These are phyloP conservation scores for Steromphala cineraria DNA, from an alignment of 2,888 invertebrate genomes.

Conservation along the genomic window DNA sequence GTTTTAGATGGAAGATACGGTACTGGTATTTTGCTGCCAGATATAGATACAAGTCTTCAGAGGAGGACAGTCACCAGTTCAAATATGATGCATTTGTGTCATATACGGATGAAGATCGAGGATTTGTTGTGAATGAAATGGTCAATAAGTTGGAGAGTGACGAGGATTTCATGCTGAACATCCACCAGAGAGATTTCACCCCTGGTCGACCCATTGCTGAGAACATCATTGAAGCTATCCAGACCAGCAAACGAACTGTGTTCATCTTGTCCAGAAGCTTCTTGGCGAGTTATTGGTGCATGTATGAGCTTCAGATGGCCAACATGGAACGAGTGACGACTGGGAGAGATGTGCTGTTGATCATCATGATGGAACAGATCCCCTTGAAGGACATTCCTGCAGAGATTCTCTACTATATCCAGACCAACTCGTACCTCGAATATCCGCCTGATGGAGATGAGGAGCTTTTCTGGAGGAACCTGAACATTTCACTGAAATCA, in stretches of 20 bases:
- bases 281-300: slow-evolving; percentile 33
- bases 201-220: slow-evolving; percentile 32
- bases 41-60: not conserved
- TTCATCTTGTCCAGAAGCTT: slow-evolving; percentile 33
- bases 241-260: slow-evolving; percentile 37
- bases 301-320: slow-evolving; percentile 44
- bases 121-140: slow-evolving; percentile 13
- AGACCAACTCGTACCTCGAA: slow-evolving; percentile 21
- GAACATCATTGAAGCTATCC: slow-evolving; percentile 35
- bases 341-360: slow-evolving; percentile 22
- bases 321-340: slow-evolving; percentile 22
- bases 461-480: slow-evolving; percentile 17
- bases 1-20: slow-evolving; percentile 19
- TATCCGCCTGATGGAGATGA: not conserved
- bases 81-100: slow-evolving; percentile 41
- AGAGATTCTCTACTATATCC: slow-evolving; percentile 13
- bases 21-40: slow-evolving; percentile 7
- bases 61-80: slow-evolving; percentile 23
- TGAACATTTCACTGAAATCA: not conserved
- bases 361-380: slow-evolving; percentile 21
- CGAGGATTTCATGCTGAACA: slow-evolving; percentile 39
- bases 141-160: slow-evolving; percentile 26
- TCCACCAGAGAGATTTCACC: slow-evolving; percentile 40
- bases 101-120: slow-evolving; percentile 29
- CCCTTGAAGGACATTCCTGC: not conserved